Conservation (phyloP, 2,888 invertebrate species). For the Pyrrhia umbra region DNA sequence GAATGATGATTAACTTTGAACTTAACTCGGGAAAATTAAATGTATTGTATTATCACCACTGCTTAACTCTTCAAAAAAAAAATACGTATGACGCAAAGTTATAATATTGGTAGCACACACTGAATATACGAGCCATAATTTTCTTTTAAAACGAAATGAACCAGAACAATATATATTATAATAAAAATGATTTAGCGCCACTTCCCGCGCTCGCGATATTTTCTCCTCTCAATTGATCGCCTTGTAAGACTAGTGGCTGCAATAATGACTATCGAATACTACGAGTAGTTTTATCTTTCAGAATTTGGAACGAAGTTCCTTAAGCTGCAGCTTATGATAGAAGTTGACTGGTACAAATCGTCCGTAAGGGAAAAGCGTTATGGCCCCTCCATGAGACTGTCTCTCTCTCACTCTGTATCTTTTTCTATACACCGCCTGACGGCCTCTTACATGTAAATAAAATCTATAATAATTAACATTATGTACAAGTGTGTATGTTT, state of each 20-base stretch:
- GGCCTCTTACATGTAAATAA: no score
- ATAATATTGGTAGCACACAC: background rate
- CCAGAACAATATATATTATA: slow-evolving; percentile 30
- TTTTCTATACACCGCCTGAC: no score
- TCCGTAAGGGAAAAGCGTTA: no score
- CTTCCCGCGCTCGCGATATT: slow-evolving; percentile 32
- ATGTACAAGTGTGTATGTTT: no score
- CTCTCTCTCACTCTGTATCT: no score
- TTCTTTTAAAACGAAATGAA: slow-evolving; percentile 37
- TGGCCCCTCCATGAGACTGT: no score
- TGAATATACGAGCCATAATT: slow-evolving; percentile 32
- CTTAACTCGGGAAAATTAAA: no score
- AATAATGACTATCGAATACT: slow-evolving; percentile 11
- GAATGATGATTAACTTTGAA: no score
- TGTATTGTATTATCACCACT: no score
- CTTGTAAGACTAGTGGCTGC: slow-evolving; percentile 26
- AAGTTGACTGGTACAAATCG: no score
- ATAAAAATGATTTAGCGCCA: slow-evolving; percentile 45
- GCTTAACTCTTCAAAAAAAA: background rate
- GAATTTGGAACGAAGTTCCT: background rate
- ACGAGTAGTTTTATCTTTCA: background rate
- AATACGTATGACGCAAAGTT: background rate
- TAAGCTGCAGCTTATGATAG: no score
- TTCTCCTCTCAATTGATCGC: slow-evolving; percentile 38
- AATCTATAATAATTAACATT: no score